Percentiles rank a stretch among this genome's conserved stretches.
phyloP scores from a whole-genome alignment of 2,888 invertebrate genomes.

The Trichogramma evanescens region DNA sequence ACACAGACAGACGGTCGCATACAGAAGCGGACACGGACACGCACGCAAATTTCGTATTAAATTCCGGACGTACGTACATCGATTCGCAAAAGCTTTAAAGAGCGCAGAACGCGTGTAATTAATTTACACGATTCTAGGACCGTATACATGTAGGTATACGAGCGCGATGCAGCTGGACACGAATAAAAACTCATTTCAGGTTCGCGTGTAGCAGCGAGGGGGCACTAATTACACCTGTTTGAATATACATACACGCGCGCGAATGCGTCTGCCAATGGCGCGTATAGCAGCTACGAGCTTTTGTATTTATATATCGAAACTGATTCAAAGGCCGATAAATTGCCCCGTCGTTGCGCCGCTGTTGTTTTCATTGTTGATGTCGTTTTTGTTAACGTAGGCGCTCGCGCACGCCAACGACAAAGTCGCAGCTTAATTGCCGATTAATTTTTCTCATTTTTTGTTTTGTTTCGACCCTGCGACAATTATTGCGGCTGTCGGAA shows the following conservation, averaged over 20 bases:
- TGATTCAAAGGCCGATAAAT: slow-evolving; percentile 8
- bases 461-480: neutral
- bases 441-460: neutral
- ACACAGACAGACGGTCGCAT: no score
- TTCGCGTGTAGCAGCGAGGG: neutral
- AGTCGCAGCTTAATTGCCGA: no score
- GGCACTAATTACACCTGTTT: slow-evolving; percentile 4
- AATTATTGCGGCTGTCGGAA: neutral
- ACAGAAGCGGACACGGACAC: no score
- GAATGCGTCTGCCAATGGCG: no score
- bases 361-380: neutral
- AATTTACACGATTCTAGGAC: neutral
- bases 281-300: neutral
- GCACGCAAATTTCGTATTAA: no score
- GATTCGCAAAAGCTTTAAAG: no score
- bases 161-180: neutral
- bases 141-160: no score
- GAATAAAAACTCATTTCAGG: slow-evolving; percentile 9
- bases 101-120: neutral
- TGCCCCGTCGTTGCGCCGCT: neutral
- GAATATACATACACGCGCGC: neutral
- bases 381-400: neutral
- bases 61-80: no score
- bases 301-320: slow-evolving; percentile 8
- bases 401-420: no score